Base-by-base conservation (phyloP, 2,113 vertebrate genomes). In the Recurvirostra avosetta region DNA sequence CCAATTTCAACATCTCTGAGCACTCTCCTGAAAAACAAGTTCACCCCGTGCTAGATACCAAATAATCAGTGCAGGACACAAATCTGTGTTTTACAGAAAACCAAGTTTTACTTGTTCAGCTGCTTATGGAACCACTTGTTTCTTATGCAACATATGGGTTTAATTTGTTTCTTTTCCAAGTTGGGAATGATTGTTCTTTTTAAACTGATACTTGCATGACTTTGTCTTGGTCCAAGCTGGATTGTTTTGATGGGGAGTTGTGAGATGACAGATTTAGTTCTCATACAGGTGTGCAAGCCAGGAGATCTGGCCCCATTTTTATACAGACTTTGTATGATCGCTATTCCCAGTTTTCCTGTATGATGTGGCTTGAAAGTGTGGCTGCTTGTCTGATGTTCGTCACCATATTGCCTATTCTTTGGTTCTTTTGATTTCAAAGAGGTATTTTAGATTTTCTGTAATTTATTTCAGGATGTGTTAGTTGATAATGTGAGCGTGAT, bases 91-190 rank as follows among this genome's bases (percentile, higher is more conserved):
- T 62, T 66, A 34, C 4, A 38, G 77, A 87, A 89, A 81, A 55
- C 11, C 8, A 34, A 74, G 27, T 81, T 83, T 49, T 80, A 61
- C 27, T 81, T 9, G 6, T 78, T 83, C 53, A 82, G 20, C 40
- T 93, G 47, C 70, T 81, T 82, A 40, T 41, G n/a, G 47, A 92
- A 78, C 56, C 18, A 12, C 50, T 94, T 95, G 58, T 62, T 95
- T 78, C 68, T 67, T 83, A 34, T 47, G 14, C 88, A 67, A 66
- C n/a, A 50, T 86, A 77, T 19, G 55, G 55, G 27, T 86, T 92
- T 84, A 45, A 88, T 96, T 92, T 87, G 70, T 55, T 80, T 79
- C 29, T 84, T 89, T 94, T 85, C 73, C 80, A 95, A 74, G 50
- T 6, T 83, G 55, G 38, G 72, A 66, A 90, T 34, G 36, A 29